Conservation (phyloP, 2,888 invertebrate species). For the Microdon myrmicae region DNA sequence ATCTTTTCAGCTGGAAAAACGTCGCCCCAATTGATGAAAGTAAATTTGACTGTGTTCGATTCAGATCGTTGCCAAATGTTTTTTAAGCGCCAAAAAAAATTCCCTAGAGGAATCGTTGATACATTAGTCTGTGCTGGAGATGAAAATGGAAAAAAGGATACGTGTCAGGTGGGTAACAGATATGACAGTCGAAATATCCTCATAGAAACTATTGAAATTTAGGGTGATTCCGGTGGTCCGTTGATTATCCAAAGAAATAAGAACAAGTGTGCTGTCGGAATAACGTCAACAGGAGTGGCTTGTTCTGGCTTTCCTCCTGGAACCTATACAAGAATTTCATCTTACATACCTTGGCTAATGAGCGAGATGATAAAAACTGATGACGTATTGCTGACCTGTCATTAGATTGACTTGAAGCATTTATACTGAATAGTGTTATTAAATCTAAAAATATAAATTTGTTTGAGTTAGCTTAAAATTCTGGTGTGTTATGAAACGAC, state of each 20-base stretch:
- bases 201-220: too few species aligned
- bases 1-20: constrained; percentile 4
- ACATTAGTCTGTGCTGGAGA: constrained; percentile 59
- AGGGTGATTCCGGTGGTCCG: constrained; percentile 56
- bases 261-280: constrained; percentile 38
- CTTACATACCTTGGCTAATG: constrained; percentile 41
- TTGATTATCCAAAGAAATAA: constrained; percentile 26
- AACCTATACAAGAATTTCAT: constrained; percentile 36
- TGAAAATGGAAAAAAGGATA: constrained; percentile 48
- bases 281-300: constrained; percentile 53
- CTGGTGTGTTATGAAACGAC: too few species aligned
- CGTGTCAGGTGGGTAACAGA: constrained; percentile 53
- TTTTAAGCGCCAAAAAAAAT: constrained; percentile 11
- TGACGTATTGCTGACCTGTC: too few species aligned
- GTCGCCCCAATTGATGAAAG: background rate
- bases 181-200: too few species aligned
- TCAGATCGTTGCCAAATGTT: constrained; percentile 5
- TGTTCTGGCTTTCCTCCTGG: constrained; percentile 37
- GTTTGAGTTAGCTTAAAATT: too few species aligned
- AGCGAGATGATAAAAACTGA: constrained; percentile 5
- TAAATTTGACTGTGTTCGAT: background rate
- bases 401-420: too few species aligned
- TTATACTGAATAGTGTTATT: too few species aligned
- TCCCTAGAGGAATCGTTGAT: constrained; percentile 50
- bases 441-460: too few species aligned